phyloP scores from a whole-genome alignment of 2,113 vertebrate species.

The Pelusios castaneus region DNA sequence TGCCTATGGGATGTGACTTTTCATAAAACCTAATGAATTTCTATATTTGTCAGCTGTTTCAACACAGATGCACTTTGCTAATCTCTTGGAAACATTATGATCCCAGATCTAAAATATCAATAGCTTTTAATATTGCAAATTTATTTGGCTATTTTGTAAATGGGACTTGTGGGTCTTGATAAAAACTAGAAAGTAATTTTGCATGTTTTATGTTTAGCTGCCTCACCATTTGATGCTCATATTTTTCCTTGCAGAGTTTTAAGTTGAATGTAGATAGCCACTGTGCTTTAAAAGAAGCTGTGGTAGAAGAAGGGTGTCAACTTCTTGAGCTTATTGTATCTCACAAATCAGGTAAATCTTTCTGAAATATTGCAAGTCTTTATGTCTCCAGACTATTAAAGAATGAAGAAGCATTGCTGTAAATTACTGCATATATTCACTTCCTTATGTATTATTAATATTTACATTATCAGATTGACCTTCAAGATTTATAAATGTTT shows the following conservation, averaged over 20 bases:
- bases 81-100: slow-evolving; percentile 76
- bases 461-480: slow-evolving; percentile 99
- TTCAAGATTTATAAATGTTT: slow-evolving; percentile 96
- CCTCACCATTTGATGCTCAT: slow-evolving; percentile 38
- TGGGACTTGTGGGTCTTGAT: slow-evolving; percentile 70
- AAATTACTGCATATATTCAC: slow-evolving; percentile 87
- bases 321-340: slow-evolving; percentile 93
- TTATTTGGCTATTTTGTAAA: slow-evolving; percentile 71
- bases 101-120: slow-evolving; percentile 77
- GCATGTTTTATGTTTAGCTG: slow-evolving; percentile 34
- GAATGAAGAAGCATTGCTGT: slow-evolving; percentile 86
- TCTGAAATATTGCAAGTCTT: slow-evolving; percentile 84
- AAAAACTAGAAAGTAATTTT: slow-evolving; percentile 69
- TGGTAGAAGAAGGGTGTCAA: slow-evolving; percentile 90
- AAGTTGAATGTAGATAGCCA: slow-evolving; percentile 94
- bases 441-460: slow-evolving; percentile 98
- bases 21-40: slow-evolving; percentile 80
- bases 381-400: slow-evolving; percentile 85
- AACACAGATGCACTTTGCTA: slow-evolving; percentile 76
- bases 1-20: slow-evolving; percentile 76
- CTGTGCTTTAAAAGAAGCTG: slow-evolving; percentile 89
- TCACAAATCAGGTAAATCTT: slow-evolving; percentile 95
- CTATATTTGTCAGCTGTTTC: slow-evolving; percentile 80
- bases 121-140: slow-evolving; percentile 78
- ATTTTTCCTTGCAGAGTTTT: slow-evolving; percentile 83